Base-by-base conservation (phyloP, 1,140 invertebrate species). In the Propsilocerus akamusi region DNA sequence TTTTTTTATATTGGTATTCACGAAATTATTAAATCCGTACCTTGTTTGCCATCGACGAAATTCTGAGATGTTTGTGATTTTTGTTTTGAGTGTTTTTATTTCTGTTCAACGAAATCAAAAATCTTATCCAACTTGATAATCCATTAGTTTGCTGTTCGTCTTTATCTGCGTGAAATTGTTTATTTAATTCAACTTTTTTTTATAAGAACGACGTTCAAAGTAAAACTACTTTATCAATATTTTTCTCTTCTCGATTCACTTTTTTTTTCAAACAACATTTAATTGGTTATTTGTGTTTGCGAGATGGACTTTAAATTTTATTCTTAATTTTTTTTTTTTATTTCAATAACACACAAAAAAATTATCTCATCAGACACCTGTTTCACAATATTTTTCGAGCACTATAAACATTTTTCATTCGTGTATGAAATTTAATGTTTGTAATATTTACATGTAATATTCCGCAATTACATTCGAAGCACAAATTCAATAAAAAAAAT, bases 51-150 rank as follows among this genome's bases (percentile, higher is more conserved):
- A n/a, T n/a, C n/a, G n/a, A n/a, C n/a, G n/a, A n/a, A n/a, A n/a
- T n/a, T n/a, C n/a, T n/a, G n/a, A n/a, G n/a, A n/a, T n/a, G n/a
- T n/a, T n/a, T n/a, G n/a, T n/a, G n/a, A n/a, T n/a, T n/a, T n/a
- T n/a, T n/a, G n/a, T n/a, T n/a, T n/a, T 17, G 22, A 41, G 22
- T 41, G 14, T 41, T 20, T 41, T 17, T n/a, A 41, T 17, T 5
- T 41, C 5, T 20, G 14, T 41, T 41, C 28, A n/a, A 12, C 14
- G 28, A n/a, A n/a, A n/a, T n/a, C n/a, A n/a, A n/a, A n/a, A n/a
- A n/a, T n/a, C 34, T 41, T 41, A 41, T 41, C 34, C 34, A 41
- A 41, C 14, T 30, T n/a, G 34, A 41, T 41, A 41, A 41, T 41
- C 34, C 34, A 41, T 41, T 41, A 41, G 34, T 41, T 41, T 41